phyloP scores from a whole-genome alignment of 2,888 invertebrate species.

The Parnassius mnemosyne region DNA sequence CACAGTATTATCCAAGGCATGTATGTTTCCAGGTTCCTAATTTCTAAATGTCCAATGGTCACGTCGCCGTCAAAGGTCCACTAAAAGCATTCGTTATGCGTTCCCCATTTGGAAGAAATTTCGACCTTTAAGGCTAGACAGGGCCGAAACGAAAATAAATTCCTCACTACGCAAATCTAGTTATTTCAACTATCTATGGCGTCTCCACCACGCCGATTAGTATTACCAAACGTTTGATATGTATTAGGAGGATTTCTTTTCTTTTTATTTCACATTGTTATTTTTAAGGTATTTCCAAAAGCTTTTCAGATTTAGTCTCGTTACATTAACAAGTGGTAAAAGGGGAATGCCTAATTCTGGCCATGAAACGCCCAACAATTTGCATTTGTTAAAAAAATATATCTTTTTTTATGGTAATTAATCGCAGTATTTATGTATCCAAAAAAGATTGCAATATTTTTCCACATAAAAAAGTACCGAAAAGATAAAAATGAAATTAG shows the following conservation, averaged over 20 bases:
- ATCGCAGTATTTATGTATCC: too few species aligned
- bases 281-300: too few species aligned
- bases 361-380: too few species aligned
- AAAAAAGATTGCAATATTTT: too few species aligned
- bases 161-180: constrained; percentile 69
- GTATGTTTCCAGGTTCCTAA: background rate
- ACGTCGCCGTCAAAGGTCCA: constrained; percentile 10
- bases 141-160: constrained; percentile 46
- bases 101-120: constrained; percentile 23
- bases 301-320: too few species aligned
- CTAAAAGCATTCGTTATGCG: constrained; percentile 24
- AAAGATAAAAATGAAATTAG: too few species aligned
- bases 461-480: too few species aligned
- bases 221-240: constrained; percentile 4
- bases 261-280: too few species aligned
- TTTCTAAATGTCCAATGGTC: constrained; percentile 14
- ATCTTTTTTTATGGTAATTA: too few species aligned
- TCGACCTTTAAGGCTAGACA: constrained; percentile 21
- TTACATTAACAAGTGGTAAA: too few species aligned
- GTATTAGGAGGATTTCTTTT: background rate
- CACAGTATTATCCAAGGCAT: constrained; percentile 1
- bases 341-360: too few species aligned
- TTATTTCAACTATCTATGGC: constrained; percentile 52
- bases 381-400: too few species aligned
- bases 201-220: constrained; percentile 32